Evolutionary conservation across 2,888 invertebrate species (phyloP).

Genomic region (Deilephila porcellus): DNA sequence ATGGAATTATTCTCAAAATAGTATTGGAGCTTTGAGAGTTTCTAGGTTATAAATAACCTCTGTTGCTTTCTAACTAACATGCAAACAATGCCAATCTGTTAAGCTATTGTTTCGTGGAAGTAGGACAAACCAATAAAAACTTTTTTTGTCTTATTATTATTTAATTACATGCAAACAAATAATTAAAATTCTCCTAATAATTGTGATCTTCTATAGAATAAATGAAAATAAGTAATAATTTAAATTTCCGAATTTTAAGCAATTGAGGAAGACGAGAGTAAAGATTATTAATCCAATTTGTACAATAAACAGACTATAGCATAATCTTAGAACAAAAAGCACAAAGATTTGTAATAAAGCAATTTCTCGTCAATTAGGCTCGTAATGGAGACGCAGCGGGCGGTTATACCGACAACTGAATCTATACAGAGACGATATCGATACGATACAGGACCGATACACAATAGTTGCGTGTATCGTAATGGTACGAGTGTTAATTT

Average conservation of each 20-base stretch:
- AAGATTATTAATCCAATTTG: not conserved
- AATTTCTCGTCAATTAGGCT: constrained; percentile 24
- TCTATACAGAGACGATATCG: constrained; percentile 36
- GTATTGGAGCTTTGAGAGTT: too few relatives aligned
- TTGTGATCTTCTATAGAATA: too few relatives aligned
- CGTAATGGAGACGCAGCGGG: constrained; percentile 22
- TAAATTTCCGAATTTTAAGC: not conserved
- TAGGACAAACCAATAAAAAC: too few relatives aligned
- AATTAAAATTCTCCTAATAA: too few relatives aligned
- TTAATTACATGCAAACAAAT: too few relatives aligned
- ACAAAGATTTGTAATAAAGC: constrained; percentile 15
- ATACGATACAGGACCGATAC: constrained; percentile 31
- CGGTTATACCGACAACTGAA: constrained; percentile 44
- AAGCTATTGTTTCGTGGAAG: too few relatives aligned
- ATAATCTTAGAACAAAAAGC: not conserved
- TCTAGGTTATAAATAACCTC: too few relatives aligned
- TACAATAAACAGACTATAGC: not conserved
- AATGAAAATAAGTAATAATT: too few relatives aligned
- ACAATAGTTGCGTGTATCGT: constrained; percentile 42
- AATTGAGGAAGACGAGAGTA: not conserved
- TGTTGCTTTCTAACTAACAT: too few relatives aligned
- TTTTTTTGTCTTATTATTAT: too few relatives aligned
- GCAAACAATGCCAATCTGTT: too few relatives aligned
- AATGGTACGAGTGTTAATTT: constrained; percentile 52
- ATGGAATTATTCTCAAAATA: too few relatives aligned